Evolutionary conservation across 2,797 vertebrate species (phyloP), one percentile per base, ranked within the genome.

Genomic region (Sebastolobus altivelis): DNA sequence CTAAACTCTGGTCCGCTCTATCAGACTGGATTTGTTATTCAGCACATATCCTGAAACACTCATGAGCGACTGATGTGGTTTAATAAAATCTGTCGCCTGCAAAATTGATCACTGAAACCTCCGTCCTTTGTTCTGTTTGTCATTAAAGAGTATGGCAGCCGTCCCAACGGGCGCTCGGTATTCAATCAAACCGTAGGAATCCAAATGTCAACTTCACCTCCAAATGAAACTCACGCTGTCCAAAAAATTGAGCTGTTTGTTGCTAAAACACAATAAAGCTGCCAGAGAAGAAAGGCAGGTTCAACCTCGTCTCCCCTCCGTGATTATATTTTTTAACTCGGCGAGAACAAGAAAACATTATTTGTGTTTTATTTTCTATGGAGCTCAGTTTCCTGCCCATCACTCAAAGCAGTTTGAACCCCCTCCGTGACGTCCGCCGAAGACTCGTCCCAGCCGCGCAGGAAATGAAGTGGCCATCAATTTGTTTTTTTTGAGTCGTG

Each of bases 221-320:
- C 71, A 82, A 87, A 77, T 82, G 59, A 86, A 87, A 81, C 62
- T 69, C 72, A 40, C 1, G 29, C 56, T 58, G 65, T 63, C 65
- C 35, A 37, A 69, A 83, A 62, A 81, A 69, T n/a, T 8, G 18
- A 81, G n/a, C 20, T 77, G 38, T 85, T 79, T 77, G 66, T 67
- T 35, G 31, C 29, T 83, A 66, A 79, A 80, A 85, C 86, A 74
- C 74, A 83, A 84, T 87, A 75, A 88, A 77, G 25, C 61, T 77
- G 77, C 61, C 46, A 70, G 66, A 69, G 33, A 38, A 78, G n/a
- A 71, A 49, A 62, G 3, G 62, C 37, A 55, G 25, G 27, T 65
- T 62, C 46, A 68, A 16, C 25, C 25, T 35, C 6, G 10, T 38
- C 2, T 14, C 16, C 22, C n/a, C 31, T 65, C n/a, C 0, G 2